Percentiles rank a stretch among this genome's conserved stretches.
phyloP scores from a whole-genome alignment of 2,113 vertebrate species.

The Mungos mungo region DNA sequence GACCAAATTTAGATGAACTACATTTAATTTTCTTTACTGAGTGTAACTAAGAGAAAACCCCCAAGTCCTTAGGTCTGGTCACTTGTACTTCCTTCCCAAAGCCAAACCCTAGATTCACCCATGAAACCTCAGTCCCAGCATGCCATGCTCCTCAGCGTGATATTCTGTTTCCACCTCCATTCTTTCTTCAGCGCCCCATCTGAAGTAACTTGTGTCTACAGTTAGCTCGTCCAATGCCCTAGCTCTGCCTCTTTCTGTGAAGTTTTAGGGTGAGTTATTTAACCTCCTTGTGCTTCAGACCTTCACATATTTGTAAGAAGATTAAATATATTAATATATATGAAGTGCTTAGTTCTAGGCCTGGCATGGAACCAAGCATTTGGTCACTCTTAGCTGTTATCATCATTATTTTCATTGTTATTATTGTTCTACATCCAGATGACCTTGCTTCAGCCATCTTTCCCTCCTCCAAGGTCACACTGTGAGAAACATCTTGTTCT shows the following conservation, averaged over 20 bases:
- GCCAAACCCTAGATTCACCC: background rate
- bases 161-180: fast-evolving
- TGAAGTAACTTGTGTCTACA: background rate
- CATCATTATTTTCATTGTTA: background rate
- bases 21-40: background rate
- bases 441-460: background rate
- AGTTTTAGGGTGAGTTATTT: background rate
- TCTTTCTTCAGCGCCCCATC: background rate
- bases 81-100: background rate
- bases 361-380: background rate
- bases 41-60: background rate
- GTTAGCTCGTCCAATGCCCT: background rate
- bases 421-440: background rate
- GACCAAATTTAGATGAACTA: background rate
- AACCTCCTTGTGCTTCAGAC: background rate
- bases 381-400: background rate
- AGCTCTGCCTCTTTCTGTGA: background rate
- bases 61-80: background rate
- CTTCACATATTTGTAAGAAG: background rate
- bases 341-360: background rate
- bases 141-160: background rate
- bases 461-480: background rate
- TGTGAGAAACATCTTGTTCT: background rate
- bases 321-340: background rate
- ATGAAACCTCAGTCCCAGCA: background rate